Evolutionary conservation across 2,888 invertebrate genomes (phyloP), one percentile per base, ranked within the genome.

Genomic region (Nephrotoma appendiculata): DNA sequence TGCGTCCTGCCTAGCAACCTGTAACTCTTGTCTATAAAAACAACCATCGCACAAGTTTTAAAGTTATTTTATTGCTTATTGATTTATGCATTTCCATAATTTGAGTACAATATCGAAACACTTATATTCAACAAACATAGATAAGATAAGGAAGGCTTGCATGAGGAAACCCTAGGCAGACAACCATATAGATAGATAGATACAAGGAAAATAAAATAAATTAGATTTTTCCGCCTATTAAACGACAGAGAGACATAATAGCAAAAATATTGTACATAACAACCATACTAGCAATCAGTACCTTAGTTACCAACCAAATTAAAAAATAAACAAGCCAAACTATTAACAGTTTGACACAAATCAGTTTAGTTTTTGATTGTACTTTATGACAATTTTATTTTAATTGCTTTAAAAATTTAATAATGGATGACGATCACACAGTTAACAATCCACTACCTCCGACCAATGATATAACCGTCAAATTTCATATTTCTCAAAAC

Each of bases 381-480:
- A 44, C 11, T 44, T 19, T 57, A 57, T 71, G 31, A 31, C 1
- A 31, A 71, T 11, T 71, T 11, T 11, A 9, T 11, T 31, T 71
- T 9, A 71, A 71, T 15, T 52, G 31, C 31, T 31, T 31, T 31
- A 31, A 31, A 71, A 71, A 71, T 3, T 71, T 31, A 31, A 7
- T 31, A 6, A 71, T 71, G 71, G 71, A 31, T 71, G 71, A 71
- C 31, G 71, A 71, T 9, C 0, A 31, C 11, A 9, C 19, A 71
- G 31, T 31, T 71, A 6, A 9, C 9, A 31, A 71, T 1, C 71
- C n/a, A 7, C 3, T 31, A 71, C 71, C 71, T 31, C 71, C 71
- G 2, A 71, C 71, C 71, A 19, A 42, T n/a, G 91, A 91, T 88
- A 90, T 92, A 2, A 91, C 91, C 0, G 91, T 92, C 0, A 92